Base-by-base conservation (phyloP, 1,140 invertebrate species). In the Meloidogyne chitwoodi region DNA sequence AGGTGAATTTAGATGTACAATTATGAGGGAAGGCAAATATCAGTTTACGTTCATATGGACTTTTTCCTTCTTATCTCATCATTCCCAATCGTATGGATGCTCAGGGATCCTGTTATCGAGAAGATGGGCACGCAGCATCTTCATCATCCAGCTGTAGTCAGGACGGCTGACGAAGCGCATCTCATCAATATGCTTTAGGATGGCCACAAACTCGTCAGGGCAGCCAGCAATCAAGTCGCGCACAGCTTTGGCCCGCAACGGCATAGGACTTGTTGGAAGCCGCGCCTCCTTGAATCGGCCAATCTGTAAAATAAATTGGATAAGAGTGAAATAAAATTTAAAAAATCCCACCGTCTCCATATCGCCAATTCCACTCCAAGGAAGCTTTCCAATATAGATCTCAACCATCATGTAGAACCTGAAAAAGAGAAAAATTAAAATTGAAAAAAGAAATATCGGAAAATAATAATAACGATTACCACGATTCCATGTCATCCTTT, bases 11-110 rank as follows among this genome's bases (percentile, higher is more conserved):
- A 1, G 16, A 44, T 16, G 4, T 44, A 44, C 41, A 19, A 44
- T 44, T 19, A 19, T 44, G 41, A 44, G 41, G 14, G 12, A 44
- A 44, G 16, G 1, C 2, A 44, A 16, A 44, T 44, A 41, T 44
- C 41, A 44, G 1, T 44, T 38, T 38, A 6, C 4, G 10, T 6
- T 4, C n/a, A n/a, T n/a, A n/a, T n/a, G n/a, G n/a, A n/a, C n/a
- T n/a, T n/a, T n/a, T n/a, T n/a, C n/a, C n/a, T n/a, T n/a, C n/a
- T n/a, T n/a, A n/a, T n/a, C n/a, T n/a, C n/a, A n/a, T 44, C 8
- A 44, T 31, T 78, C 77, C 77, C 77, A 78, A 31, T 78, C 82
- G 61, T 83, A 83, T 22, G 82, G 82, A 61, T 83, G 83, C 65
- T 83, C 82, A 14, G 80, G 80, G 56, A 73, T 65, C 19, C 79